Evolutionary conservation across 2,113 vertebrate species (phyloP).

Genomic region (Calonectris borealis): DNA sequence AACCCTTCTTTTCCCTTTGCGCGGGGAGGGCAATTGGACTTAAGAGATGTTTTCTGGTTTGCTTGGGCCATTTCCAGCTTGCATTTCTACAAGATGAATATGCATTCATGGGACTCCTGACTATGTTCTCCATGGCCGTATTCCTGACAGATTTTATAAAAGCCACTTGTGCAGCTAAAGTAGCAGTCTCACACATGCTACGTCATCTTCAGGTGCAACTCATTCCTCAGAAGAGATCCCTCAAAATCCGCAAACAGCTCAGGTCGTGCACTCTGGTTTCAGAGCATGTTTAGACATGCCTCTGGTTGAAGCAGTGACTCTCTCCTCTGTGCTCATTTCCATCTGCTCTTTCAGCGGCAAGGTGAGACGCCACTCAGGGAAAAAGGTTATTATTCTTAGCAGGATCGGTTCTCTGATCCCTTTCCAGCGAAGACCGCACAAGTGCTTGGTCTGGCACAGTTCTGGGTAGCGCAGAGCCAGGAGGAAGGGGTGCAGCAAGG

Average conservation of each 20-base stretch:
- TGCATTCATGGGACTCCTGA: neutral
- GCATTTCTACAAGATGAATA: neutral
- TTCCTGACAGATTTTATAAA: neutral
- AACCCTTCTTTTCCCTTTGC: neutral
- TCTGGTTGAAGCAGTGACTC: neutral
- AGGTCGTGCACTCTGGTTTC: neutral
- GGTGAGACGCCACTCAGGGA: neutral
- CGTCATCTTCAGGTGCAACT: neutral
- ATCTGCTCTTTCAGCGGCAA: neutral
- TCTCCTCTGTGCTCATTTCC: neutral
- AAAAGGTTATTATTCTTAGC: neutral
- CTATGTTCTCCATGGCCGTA: neutral
- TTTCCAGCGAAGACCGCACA: neutral
- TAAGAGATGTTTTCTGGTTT: neutral
- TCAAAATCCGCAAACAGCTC: neutral
- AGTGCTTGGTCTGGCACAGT: neutral
- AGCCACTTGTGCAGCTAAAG: neutral
- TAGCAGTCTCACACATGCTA: neutral
- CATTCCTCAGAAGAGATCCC: neutral
- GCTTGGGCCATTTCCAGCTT: neutral
- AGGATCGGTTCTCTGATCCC: neutral
- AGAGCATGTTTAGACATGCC: neutral
- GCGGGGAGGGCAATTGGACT: fast-evolving
- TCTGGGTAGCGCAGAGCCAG: neutral
- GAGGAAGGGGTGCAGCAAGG: neutral